Percentiles rank a stretch among this genome's conserved stretches.
Evolutionary conservation across 2,888 invertebrate species (phyloP).

Genomic region (Leistus spinibarbis): DNA sequence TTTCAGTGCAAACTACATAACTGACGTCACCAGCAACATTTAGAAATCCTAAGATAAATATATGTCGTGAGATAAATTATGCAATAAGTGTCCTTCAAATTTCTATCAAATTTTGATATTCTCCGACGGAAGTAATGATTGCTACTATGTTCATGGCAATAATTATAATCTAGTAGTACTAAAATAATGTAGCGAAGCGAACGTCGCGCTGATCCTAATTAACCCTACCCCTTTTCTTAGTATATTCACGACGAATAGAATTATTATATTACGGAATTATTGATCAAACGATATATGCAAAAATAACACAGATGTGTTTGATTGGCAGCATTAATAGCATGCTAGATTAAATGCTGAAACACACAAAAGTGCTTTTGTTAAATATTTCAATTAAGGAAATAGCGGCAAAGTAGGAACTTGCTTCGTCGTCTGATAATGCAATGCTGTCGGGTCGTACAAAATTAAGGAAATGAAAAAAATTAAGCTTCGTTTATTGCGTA

Average conservation of each 20-base stretch:
- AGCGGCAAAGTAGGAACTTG: no score
- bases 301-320: neutral
- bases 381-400: neutral
- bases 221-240: neutral
- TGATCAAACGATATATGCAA: neutral
- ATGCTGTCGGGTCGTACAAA: neutral
- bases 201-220: neutral
- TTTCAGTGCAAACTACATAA: no score
- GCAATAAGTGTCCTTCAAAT: no score
- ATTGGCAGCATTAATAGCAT: neutral
- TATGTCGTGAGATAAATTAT: no score
- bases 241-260: neutral
- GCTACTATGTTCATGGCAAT: neutral
- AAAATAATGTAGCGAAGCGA: neutral
- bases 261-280: neutral
- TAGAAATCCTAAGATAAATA: no score
- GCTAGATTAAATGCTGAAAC: neutral
- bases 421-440: neutral
- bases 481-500: conserved; percentile 19
- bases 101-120: neutral
- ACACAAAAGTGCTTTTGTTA: neutral
- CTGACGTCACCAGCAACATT: no score
- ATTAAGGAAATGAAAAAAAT: conserved; percentile 17
- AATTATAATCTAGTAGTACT: neutral
- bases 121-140: neutral